Evolutionary conservation across 1,140 invertebrate genomes (phyloP), one percentile per base, ranked within the genome.

Genomic region (Parapsyche elsis): DNA sequence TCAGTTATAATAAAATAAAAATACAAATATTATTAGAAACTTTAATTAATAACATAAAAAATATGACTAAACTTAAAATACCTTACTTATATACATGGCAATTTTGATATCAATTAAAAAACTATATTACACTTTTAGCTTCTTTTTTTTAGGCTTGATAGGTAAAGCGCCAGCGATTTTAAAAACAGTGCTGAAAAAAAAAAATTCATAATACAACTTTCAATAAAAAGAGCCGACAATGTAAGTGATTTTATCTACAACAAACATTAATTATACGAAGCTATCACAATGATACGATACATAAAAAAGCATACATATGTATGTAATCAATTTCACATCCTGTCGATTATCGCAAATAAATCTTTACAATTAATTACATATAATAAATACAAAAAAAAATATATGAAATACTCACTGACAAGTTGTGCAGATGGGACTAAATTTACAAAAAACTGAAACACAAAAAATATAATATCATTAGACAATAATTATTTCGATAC

Each of bases 351-450:
- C 21, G 1, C 21, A 26, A 67, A 67, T 23, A 2, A 26, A 67
- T 16, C 2, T 1, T 23, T 7, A n/a, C n/a, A n/a, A n/a, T 67
- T 23, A 16, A 67, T 19, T 67, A 67, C 7, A 21, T 67, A 67
- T 67, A 76, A 14, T 12, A 38, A 79, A 82, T 61, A 61, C 5
- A 23, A 23, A 9, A 61, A 61, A 16, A 61, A 61, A 61, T n/a
- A 61, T 7, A 44, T 16, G 14, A 30, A 82, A 84, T 87, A 91
- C 96, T 95, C 91, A 97, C 96, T 98, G 95, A 86, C 97, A 99
- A 53, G 97, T 99, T 45, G 96, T 97, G 87, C 97, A 99, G 81
- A 99, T 98, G 0, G 97, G 97, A 88, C 95, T 97, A 86, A 98
- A 98, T 87, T 97, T 95, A 88, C 98, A 99, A 87, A 98, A 99